Evolutionary conservation across 2,888 invertebrate species (phyloP).

Genomic region (Stenodema calcarata): DNA sequence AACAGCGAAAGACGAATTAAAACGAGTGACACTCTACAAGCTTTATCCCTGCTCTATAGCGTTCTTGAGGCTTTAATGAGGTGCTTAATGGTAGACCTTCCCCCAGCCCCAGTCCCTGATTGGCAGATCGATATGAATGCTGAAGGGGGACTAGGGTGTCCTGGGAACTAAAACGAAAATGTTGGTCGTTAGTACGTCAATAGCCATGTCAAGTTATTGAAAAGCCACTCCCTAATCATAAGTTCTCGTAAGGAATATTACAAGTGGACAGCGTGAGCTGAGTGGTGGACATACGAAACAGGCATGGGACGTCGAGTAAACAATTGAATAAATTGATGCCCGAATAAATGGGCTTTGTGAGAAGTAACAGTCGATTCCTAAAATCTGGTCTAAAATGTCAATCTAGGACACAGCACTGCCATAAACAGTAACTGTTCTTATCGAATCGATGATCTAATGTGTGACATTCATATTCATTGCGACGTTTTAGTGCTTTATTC

Average conservation of each 20-base stretch:
- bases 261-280: background rate
- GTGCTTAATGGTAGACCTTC: constrained; percentile 6
- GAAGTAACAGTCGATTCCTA: too few species aligned
- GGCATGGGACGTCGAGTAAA: background rate
- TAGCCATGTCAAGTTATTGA: background rate
- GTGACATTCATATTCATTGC: too few species aligned
- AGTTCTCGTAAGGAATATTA: background rate
- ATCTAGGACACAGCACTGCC: too few species aligned
- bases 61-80: constrained; percentile 7
- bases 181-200: background rate
- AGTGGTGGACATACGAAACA: background rate
- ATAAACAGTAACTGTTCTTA: too few species aligned
- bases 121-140: constrained; percentile 7
- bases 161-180: background rate
- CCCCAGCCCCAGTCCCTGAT: background rate
- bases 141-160: background rate
- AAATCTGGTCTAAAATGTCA: too few species aligned
- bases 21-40: background rate
- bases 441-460: too few species aligned
- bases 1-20: background rate
- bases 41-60: background rate
- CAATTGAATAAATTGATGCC: too few species aligned
- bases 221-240: background rate
- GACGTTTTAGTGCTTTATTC: too few species aligned
- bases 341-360: too few species aligned